These are phyloP conservation scores for Diarsia rubi DNA, from an alignment of 2,888 invertebrate species.

Conservation along the genomic window DNA sequence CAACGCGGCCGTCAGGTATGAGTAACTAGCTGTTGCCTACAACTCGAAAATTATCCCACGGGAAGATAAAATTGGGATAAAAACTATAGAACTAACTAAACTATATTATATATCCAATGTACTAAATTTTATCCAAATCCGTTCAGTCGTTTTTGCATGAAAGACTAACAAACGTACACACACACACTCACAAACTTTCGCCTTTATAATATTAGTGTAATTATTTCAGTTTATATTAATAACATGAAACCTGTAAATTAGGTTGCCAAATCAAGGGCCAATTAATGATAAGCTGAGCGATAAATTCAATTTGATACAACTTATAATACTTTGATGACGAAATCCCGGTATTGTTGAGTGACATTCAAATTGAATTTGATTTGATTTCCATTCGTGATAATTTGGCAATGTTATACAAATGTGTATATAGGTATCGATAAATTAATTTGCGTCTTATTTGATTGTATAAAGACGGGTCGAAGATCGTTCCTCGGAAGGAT, in stretches of 20 bases:
- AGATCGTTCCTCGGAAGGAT: background rate
- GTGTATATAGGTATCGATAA: background rate
- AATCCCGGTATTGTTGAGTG: background rate
- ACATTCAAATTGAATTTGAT: conserved; percentile 9
- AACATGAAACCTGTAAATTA: background rate
- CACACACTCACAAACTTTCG: no score
- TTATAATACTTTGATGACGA: background rate
- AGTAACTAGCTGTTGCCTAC: no score
- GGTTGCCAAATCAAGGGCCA: background rate
- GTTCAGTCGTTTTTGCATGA: no score
- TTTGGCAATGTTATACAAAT: background rate
- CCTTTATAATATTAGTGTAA: no score
- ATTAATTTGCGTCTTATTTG: conserved; percentile 10
- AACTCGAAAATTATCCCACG: no score
- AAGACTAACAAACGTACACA: no score
- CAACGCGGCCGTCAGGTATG: no score
- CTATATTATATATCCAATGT: no score
- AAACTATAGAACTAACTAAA: no score
- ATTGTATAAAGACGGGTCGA: background rate
- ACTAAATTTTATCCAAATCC: no score
- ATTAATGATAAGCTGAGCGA: background rate
- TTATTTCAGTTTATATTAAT: conserved; percentile 23
- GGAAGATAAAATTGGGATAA: no score
- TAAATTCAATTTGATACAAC: conserved; percentile 13
- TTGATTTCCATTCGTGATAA: conserved; percentile 1